phyloP scores from a whole-genome alignment of 1,140 invertebrate species.

The Drosophila cardini region DNA sequence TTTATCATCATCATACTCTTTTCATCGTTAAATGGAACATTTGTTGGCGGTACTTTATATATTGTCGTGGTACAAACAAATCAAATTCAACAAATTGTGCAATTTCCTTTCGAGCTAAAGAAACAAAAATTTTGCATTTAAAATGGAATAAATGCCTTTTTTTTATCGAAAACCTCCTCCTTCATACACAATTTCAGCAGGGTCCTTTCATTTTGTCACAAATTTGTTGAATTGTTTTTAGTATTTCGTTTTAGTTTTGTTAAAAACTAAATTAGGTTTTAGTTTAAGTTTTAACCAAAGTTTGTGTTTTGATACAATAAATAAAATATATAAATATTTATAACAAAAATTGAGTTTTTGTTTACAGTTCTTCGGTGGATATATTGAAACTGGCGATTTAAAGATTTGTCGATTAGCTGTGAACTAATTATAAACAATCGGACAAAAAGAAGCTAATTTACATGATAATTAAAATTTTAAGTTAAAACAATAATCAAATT shows the following conservation, averaged over 20 bases:
- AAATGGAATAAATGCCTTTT: constrained; percentile 79
- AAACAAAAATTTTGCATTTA: constrained; percentile 68
- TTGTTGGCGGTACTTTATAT: constrained; percentile 72
- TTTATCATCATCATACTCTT: constrained; percentile 73
- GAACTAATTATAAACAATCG: not conserved
- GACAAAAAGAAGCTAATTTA: too few relatives aligned
- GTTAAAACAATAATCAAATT: too few relatives aligned
- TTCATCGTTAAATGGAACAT: constrained; percentile 75
- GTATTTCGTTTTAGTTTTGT: constrained; percentile 18
- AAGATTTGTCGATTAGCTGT: not conserved
- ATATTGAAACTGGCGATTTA: not conserved
- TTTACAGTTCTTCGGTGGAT: constrained; percentile 12
- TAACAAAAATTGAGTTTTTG: constrained; percentile 30
- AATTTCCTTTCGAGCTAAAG: constrained; percentile 37
- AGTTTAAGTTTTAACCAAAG: constrained; percentile 23
- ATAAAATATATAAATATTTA: constrained; percentile 24
- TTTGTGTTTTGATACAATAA: constrained; percentile 36
- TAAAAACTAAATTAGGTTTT: constrained; percentile 16
- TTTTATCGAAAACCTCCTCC: constrained; percentile 58
- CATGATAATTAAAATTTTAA: too few relatives aligned
- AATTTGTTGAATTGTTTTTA: constrained; percentile 44
- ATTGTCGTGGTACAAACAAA: constrained; percentile 53
- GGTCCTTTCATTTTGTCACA: constrained; percentile 26
- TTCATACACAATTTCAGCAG: constrained; percentile 24
- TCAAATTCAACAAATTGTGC: constrained; percentile 57